Conservation (phyloP, 2,888 invertebrate species). For the Liposcelis brunnea region DNA sequence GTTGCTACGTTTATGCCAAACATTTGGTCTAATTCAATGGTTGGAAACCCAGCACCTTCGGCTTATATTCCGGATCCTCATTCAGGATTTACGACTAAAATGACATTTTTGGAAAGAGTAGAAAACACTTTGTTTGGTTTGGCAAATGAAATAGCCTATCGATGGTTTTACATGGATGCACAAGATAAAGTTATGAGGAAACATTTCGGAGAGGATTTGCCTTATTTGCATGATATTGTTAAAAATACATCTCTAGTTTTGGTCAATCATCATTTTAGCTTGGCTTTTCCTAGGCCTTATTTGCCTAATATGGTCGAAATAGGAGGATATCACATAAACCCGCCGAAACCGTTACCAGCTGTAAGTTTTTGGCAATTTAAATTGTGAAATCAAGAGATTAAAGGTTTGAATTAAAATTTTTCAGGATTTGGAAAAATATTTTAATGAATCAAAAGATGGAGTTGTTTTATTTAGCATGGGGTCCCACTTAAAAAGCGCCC, state of each 20-base stretch:
- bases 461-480: slow-evolving; percentile 18
- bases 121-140: neutral
- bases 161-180: neutral
- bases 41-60: slow-evolving; percentile 1
- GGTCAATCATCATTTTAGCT: slow-evolving; percentile 21
- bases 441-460: slow-evolving; percentile 16
- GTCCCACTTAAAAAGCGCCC: slow-evolving; percentile 13
- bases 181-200: neutral
- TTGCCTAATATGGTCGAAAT: slow-evolving; percentile 19
- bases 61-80: slow-evolving; percentile 1
- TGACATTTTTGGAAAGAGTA: neutral
- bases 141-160: neutral
- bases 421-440: slow-evolving; percentile 13
- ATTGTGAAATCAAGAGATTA: too few relatives aligned
- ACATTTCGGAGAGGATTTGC: slow-evolving; percentile 14
- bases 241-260: slow-evolving; percentile 1
- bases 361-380: too few relatives aligned
- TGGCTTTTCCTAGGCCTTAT: neutral
- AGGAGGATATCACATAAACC: neutral
- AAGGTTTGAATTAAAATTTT: too few relatives aligned
- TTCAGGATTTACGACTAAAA: neutral
- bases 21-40: neutral
- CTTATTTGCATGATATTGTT: neutral
- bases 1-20: slow-evolving; percentile 3
- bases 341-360: too few relatives aligned